Conservation (phyloP, 2,797 vertebrate genomes). For the Thalassophryne amazonica region DNA sequence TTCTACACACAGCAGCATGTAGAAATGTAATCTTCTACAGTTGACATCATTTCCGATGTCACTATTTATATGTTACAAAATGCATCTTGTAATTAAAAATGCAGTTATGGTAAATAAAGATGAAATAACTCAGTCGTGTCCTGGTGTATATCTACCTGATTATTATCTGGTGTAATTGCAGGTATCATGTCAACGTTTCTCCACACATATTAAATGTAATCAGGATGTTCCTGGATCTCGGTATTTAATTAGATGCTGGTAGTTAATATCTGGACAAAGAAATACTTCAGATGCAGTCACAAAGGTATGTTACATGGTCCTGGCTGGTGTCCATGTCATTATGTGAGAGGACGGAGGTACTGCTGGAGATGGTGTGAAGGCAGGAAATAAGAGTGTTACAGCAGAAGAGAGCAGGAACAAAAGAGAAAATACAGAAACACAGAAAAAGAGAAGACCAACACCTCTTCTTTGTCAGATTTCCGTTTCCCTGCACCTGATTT, state of each 20-base stretch:
- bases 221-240: neutral
- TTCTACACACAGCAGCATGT: no score
- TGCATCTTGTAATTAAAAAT: no score
- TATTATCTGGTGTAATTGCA: neutral
- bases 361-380: constrained; percentile 15
- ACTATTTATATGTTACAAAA: no score
- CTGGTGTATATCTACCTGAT: neutral
- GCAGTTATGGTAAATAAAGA: neutral
- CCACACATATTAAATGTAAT: constrained; percentile 5
- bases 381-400: constrained; percentile 15
- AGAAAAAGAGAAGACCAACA: constrained; percentile 16
- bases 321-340: constrained; percentile 29
- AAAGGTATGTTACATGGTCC: constrained; percentile 39
- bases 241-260: constrained; percentile 33
- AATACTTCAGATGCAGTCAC: constrained; percentile 20
- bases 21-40: no score
- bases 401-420: constrained; percentile 1
- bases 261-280: constrained; percentile 4
- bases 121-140: neutral
- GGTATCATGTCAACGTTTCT: constrained; percentile 4
- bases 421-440: neutral
- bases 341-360: constrained; percentile 11
- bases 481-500: constrained; percentile 28
- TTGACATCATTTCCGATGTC: no score
- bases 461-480: constrained; percentile 36